Base-by-base conservation (phyloP, 2,888 invertebrate genomes). In the Eristalinus aeneus region DNA sequence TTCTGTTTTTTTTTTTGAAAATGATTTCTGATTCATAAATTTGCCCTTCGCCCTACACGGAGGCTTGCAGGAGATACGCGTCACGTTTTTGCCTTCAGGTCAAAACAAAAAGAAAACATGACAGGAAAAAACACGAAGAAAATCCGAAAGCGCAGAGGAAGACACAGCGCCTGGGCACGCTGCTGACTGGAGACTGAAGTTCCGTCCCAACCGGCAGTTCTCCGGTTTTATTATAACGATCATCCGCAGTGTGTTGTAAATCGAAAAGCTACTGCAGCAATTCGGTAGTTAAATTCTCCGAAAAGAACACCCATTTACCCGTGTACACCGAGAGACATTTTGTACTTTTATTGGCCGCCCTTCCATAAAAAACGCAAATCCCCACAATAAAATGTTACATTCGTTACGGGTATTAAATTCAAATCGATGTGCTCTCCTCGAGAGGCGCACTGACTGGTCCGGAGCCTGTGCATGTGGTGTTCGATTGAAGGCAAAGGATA, bases 331-430 rank as follows among this genome's bases (percentile, higher is more conserved):
- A 72, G 81, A 69, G 73, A 72, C 75, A 80, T 85, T 85, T 81
- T 81, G 73, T 73, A 81, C 73, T 74, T 85, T 86, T 81, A 81
- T 86, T 81, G 73, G 81, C 73, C 56, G 53, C 58, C 56, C 67
- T 71, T 58, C 34, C 72, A 72, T 56, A 80, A 80, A 85, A 69
- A 34, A 68, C 36, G 54, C 73, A 81, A 86, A 86, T 81, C 81
- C 85, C 60, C 46, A 63, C 81, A 86, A 77, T 86, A 86, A 86
- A 86, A 86, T 81, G 81, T 72, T 81, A 77, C 85, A 86, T 86
- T 74, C 77, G 81, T 54, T 74, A 77, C 81, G 85, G 77, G 69
- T 81, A 86, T 86, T 86, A 86, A 81, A 81, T 81, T 86, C 77
- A 86, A 86, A 81, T 86, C 81, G 77, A 86, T 81, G 76, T 72